These are phyloP conservation scores for Xylota sylvarum DNA, from an alignment of 2,888 invertebrate genomes.

Conservation along the genomic window DNA sequence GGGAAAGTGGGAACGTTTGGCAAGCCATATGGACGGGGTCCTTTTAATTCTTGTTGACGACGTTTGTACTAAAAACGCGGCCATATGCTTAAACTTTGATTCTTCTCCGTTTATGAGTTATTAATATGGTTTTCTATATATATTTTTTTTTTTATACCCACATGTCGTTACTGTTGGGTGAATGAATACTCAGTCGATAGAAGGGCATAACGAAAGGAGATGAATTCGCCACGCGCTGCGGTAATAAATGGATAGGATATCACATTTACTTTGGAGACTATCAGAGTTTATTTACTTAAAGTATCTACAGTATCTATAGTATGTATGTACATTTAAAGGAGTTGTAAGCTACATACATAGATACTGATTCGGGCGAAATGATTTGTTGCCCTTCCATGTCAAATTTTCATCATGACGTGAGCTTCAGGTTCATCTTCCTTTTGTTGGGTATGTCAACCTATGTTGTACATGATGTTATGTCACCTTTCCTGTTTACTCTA, in stretches of 20 bases:
- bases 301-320: too few species aligned
- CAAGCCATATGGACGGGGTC: conserved; percentile 43
- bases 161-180: conserved; percentile 3
- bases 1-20: conserved; percentile 40
- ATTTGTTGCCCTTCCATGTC: too few species aligned
- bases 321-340: too few species aligned
- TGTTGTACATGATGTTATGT: too few species aligned
- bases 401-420: too few species aligned
- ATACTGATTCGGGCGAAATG: too few species aligned
- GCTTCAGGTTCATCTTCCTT: too few species aligned
- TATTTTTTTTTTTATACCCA: conserved; percentile 3
- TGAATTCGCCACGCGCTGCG: not conserved
- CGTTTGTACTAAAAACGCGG: conserved; percentile 8
- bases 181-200: not conserved
- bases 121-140: conserved; percentile 28
- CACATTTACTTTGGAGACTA: not conserved
- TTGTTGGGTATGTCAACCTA: too few species aligned
- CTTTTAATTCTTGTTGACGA: conserved; percentile 38
- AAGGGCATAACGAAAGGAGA: not conserved
- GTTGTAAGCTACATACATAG: too few species aligned
- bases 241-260: not conserved
- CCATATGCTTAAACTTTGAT: conserved; percentile 52
- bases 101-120: conserved; percentile 32
- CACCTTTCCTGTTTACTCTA: too few species aligned
- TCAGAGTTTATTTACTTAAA: too few species aligned